Percentiles rank a stretch among this genome's conserved stretches.
Evolutionary conservation across 2,888 invertebrate species (phyloP).

Genomic region (Thumatha senex): DNA sequence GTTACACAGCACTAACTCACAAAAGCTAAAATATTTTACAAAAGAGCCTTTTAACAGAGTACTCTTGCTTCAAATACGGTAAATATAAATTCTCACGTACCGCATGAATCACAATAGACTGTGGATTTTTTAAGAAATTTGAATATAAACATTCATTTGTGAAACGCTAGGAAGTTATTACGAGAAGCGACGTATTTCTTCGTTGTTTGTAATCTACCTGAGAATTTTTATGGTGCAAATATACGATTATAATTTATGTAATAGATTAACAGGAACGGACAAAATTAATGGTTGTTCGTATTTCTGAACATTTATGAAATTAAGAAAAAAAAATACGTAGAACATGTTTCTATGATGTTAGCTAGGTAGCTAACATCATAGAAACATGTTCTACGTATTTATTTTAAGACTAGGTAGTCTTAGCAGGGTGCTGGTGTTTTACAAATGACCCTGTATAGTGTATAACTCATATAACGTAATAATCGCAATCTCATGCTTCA

Average conservation of each 20-base stretch:
- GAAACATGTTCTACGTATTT: too few species aligned
- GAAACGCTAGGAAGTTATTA: not conserved
- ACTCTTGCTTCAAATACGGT: constrained; percentile 21
- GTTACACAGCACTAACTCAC: constrained; percentile 20
- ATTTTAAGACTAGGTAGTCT: too few species aligned
- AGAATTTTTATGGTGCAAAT: not conserved
- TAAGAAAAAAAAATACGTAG: too few species aligned
- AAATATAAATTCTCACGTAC: constrained; percentile 12
- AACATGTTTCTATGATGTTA: too few species aligned
- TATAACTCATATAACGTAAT: too few species aligned
- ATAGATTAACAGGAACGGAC: not conserved
- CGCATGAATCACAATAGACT: constrained; percentile 8
- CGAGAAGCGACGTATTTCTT: not conserved
- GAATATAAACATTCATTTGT: constrained; percentile 5
- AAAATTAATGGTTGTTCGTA: too few species aligned
- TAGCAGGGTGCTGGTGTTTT: too few species aligned
- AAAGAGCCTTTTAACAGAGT: constrained; percentile 28
- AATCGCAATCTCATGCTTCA: too few species aligned
- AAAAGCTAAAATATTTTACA: constrained; percentile 37
- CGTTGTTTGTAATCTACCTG: not conserved
- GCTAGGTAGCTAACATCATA: too few species aligned
- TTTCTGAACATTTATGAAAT: too few species aligned
- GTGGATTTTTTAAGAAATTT: constrained; percentile 11
- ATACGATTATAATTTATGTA: not conserved
- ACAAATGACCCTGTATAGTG: too few species aligned